These are phyloP conservation scores for Platysternon megacephalum DNA, from an alignment of 2,113 vertebrate genomes.

Conservation along the genomic window DNA sequence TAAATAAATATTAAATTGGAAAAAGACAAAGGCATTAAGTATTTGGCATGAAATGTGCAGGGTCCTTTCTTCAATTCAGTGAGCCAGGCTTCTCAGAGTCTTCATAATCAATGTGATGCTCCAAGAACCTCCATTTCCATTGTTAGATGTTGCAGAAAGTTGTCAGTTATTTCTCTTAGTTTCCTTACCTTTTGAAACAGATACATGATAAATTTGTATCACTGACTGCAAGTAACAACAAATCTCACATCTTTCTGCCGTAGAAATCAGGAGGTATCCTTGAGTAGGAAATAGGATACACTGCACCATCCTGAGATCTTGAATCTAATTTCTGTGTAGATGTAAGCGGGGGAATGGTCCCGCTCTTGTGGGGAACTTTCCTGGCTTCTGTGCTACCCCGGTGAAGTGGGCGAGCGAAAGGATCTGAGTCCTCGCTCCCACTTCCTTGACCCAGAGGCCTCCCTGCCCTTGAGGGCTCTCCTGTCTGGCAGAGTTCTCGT, in stretches of 20 bases:
- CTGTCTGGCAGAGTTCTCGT: too few relatives aligned
- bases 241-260: background rate
- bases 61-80: background rate
- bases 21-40: background rate
- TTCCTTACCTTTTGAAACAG: background rate
- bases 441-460: too few relatives aligned
- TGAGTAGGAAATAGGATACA: background rate
- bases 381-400: too few relatives aligned
- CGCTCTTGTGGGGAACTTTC: too few relatives aligned
- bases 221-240: background rate
- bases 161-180: background rate
- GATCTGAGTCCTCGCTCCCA: too few relatives aligned
- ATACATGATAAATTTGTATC: background rate
- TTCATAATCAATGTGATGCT: background rate
- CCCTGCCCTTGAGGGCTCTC: too few relatives aligned
- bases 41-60: background rate
- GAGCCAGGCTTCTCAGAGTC: background rate
- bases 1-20: background rate
- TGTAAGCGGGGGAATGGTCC: too few relatives aligned
- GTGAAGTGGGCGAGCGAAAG: too few relatives aligned
- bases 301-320: background rate
- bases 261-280: background rate
- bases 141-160: background rate
- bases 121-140: background rate
- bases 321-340: background rate